phyloP scores from a whole-genome alignment of 1,140 invertebrate genomes.

The Diabrotica undecimpunctata region DNA sequence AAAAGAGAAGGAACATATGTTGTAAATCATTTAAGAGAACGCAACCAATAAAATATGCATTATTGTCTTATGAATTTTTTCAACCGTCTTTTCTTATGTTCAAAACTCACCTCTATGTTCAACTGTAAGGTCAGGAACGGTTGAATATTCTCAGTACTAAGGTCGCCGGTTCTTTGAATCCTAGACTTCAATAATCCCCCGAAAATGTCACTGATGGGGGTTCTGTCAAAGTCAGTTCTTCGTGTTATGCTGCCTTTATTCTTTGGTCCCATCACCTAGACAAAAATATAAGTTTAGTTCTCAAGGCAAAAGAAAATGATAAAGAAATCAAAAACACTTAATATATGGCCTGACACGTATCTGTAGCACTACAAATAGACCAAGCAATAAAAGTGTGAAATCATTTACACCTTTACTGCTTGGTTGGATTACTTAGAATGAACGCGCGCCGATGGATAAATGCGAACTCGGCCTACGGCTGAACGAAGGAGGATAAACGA shows the following conservation, averaged over 20 bases:
- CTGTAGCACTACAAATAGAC: no score
- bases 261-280: constrained; percentile 75
- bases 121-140: constrained; percentile 92
- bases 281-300: neutral
- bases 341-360: neutral
- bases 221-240: constrained; percentile 73
- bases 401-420: no score
- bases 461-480: no score
- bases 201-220: constrained; percentile 91
- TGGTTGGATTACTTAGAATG: no score
- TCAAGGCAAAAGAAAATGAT: no score
- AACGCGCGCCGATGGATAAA: no score
- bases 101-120: constrained; percentile 77
- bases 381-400: no score
- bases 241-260: constrained; percentile 84
- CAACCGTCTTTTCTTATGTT: neutral
- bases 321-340: constrained; percentile 5
- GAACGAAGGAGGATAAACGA: no score
- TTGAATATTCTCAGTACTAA: constrained; percentile 78
- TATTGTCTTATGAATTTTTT: no score
- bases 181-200: constrained; percentile 83
- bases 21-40: neutral
- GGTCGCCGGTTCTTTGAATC: constrained; percentile 70
- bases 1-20: constrained; percentile 29
- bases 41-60: neutral